Percentiles rank a stretch among this genome's conserved stretches.
These are phyloP conservation scores for Cerastoderma edule DNA, from an alignment of 2,888 invertebrate species.

Conservation along the genomic window DNA sequence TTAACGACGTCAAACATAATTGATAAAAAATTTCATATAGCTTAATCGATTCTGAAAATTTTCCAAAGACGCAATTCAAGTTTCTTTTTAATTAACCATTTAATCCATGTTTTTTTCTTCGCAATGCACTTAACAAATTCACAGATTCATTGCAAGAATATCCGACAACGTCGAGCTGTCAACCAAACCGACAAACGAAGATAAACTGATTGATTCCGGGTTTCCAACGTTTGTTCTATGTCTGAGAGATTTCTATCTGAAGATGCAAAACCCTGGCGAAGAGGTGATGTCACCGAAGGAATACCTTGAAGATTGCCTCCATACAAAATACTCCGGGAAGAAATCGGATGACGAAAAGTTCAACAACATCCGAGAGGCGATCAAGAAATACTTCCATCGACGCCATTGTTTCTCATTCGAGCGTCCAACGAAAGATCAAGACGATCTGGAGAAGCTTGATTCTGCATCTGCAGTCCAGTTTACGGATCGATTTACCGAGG, in stretches of 20 bases:
- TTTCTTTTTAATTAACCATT: too few relatives aligned
- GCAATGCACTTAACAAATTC: too few relatives aligned
- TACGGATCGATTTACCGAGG: background rate
- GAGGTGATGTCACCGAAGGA: background rate
- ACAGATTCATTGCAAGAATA: slow-evolving; percentile 9
- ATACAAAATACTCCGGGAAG: background rate
- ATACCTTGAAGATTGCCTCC: slow-evolving; percentile 10
- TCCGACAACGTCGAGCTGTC: slow-evolving; percentile 14
- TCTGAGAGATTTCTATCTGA: slow-evolving; percentile 10
- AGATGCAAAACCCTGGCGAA: too few relatives aligned
- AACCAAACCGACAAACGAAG: background rate
- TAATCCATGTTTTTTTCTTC: too few relatives aligned
- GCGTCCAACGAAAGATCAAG: background rate
- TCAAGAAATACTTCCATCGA: background rate
- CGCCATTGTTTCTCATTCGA: slow-evolving; percentile 3
- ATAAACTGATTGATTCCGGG: background rate
- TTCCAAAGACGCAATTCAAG: too few relatives aligned
- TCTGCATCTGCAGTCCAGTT: background rate
- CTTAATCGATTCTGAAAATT: too few relatives aligned
- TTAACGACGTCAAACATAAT: too few relatives aligned
- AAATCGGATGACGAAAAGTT: background rate
- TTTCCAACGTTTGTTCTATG: slow-evolving; percentile 10
- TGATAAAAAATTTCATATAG: too few relatives aligned
- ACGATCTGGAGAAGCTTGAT: background rate
- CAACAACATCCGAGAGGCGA: background rate